phyloP scores from a whole-genome alignment of 1,140 invertebrate species.

The Drosophila melanica region DNA sequence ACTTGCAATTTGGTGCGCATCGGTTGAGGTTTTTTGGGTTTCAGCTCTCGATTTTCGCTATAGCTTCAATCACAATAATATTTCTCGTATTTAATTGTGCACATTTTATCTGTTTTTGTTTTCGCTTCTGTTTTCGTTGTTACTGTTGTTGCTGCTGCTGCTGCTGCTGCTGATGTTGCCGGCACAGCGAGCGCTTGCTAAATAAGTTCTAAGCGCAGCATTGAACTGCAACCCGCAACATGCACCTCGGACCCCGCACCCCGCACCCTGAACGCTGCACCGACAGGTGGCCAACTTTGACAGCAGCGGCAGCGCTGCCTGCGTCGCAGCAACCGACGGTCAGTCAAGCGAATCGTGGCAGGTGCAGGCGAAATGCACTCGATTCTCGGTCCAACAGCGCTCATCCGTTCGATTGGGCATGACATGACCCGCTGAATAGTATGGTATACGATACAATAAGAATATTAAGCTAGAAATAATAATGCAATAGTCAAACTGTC shows the following conservation, averaged over 20 bases:
- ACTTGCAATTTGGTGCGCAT: conserved; percentile 46
- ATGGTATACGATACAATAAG: too few relatives aligned
- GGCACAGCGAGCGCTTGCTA: conserved; percentile 11
- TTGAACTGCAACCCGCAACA: not conserved
- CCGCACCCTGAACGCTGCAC: conserved; percentile 4
- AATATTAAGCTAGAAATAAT: too few relatives aligned
- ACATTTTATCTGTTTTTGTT: conserved; percentile 24
- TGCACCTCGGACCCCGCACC: too few relatives aligned
- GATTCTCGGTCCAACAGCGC: not conserved
- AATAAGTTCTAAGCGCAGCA: conserved; percentile 26
- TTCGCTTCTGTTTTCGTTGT: conserved; percentile 5
- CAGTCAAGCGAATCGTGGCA: conserved; percentile 28
- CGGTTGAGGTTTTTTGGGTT: conserved; percentile 10
- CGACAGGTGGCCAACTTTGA: conserved; percentile 18
- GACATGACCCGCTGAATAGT: too few relatives aligned
- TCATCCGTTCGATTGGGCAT: not conserved
- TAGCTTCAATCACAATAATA: conserved; percentile 26
- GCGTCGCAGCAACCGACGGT: not conserved
- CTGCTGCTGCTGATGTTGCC: conserved; percentile 18
- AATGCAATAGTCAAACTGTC: too few relatives aligned
- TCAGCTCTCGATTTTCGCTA: conserved; percentile 8
- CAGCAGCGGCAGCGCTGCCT: conserved; percentile 25
- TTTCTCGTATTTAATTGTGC: conserved; percentile 30
- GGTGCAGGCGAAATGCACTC: not conserved
- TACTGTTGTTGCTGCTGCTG: not conserved